phyloP scores from a whole-genome alignment of 2,797 vertebrate genomes.

The Mastacembelus armatus region DNA sequence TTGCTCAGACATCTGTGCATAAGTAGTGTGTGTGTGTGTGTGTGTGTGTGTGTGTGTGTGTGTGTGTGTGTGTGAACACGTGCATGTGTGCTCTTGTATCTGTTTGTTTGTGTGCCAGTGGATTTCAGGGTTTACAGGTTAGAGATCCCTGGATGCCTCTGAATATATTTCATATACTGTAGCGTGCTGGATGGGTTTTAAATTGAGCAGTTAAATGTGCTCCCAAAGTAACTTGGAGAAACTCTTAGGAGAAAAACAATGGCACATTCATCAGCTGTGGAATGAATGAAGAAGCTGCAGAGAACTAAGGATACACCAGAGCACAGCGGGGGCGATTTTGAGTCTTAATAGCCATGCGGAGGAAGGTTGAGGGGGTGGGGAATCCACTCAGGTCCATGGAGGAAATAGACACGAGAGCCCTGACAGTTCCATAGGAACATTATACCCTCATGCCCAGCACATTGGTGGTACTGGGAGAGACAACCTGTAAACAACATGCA shows the following conservation, averaged over 20 bases:
- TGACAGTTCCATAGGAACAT: conserved; percentile 73
- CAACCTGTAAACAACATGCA: conserved; percentile 55
- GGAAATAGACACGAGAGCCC: conserved; percentile 50
- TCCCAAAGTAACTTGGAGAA: conserved; percentile 57
- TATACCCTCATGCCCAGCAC: conserved; percentile 39
- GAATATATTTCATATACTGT: conserved; percentile 58
- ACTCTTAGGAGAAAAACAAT: conserved; percentile 52
- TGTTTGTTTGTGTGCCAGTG: conserved; percentile 41
- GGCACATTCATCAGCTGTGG: conserved; percentile 53
- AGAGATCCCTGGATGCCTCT: conserved; percentile 60
- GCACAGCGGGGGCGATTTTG: conserved; percentile 61
- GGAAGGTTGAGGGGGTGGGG: conserved; percentile 53
- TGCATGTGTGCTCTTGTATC: too few relatives aligned
- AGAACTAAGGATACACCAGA: conserved; percentile 51
- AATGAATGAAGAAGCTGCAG: conserved; percentile 43
- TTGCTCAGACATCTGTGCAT: conserved; percentile 65
- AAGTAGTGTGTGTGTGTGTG: too few relatives aligned
- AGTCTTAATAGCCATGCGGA: conserved; percentile 50
- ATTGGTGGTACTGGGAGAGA: conserved; percentile 28
- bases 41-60: conserved; percentile 39
- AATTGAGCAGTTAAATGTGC: conserved; percentile 55
- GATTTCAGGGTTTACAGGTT: conserved; percentile 54
- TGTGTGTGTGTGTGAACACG: conserved; percentile 12
- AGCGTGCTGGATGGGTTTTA: conserved; percentile 45
- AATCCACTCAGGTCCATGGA: conserved; percentile 62